These are phyloP conservation scores for Gavialis gangeticus DNA, from an alignment of 2,113 vertebrate genomes.

Conservation along the genomic window DNA sequence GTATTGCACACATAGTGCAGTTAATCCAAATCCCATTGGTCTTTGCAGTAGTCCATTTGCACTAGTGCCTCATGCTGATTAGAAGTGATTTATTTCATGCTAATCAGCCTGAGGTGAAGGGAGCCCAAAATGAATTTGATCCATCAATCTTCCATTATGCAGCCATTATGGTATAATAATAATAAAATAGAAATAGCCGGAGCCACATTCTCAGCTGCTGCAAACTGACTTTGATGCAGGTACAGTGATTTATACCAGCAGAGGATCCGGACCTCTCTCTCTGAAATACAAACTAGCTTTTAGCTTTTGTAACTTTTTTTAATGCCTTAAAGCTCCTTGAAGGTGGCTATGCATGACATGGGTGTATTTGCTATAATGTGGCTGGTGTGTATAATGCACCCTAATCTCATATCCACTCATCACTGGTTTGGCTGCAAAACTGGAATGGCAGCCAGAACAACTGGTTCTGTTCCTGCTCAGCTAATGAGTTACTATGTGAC, in stretches of 20 bases:
- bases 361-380: background rate
- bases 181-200: background rate
- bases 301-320: too few species aligned
- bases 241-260: background rate
- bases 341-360: background rate
- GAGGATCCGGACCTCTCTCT: background rate
- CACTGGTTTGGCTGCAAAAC: background rate
- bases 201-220: background rate
- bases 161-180: background rate
- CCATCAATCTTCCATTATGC: background rate
- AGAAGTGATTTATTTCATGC: background rate
- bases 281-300: background rate
- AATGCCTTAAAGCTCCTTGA: background rate
- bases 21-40: background rate
- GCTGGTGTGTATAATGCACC: fast-evolving
- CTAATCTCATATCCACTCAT: background rate
- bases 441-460: background rate
- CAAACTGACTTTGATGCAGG: background rate
- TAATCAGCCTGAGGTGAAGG: background rate
- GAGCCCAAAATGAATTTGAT: background rate
- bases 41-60: background rate
- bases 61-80: background rate
- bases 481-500: background rate
- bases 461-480: background rate
- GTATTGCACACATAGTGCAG: fast-evolving